Percentiles rank a stretch among this genome's conserved stretches.
phyloP scores from a whole-genome alignment of 2,113 vertebrate species.

The Aplodontia rufa region DNA sequence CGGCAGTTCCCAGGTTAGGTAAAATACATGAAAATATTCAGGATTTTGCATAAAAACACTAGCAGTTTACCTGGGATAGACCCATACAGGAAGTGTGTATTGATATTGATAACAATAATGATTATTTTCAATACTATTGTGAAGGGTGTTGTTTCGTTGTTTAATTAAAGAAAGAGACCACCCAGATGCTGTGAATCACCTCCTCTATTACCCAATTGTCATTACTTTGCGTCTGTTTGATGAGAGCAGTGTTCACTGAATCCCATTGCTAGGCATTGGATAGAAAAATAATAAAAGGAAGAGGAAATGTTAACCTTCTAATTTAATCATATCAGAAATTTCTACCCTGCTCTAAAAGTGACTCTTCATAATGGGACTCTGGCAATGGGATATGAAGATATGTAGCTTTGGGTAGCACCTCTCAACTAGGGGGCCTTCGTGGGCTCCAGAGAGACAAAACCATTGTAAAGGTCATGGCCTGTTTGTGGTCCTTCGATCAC shows the following conservation, averaged over 20 bases:
- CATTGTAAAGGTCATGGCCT: not conserved
- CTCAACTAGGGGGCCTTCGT: not conserved
- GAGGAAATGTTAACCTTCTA: not conserved
- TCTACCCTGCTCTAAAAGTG: not conserved
- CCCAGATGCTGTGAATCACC: not conserved
- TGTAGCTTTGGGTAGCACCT: not conserved
- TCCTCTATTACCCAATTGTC: not conserved
- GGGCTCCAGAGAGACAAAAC: not conserved
- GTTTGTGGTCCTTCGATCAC: not conserved
- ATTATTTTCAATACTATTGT: slow-evolving; percentile 30
- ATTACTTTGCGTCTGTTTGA: not conserved
- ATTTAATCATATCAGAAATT: not conserved
- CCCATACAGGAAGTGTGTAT: not conserved
- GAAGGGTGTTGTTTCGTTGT: not conserved
- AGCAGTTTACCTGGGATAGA: not conserved
- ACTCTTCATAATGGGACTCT: not conserved
- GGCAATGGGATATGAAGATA: not conserved
- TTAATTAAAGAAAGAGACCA: not conserved
- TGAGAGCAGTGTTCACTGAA: not conserved
- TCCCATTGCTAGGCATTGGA: not conserved
- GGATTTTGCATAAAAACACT: not conserved
- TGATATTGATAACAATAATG: not conserved
- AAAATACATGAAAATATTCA: not conserved
- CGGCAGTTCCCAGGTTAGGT: not conserved
- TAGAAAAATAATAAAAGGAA: not conserved